Conservation (phyloP, 2,797 vertebrate genomes). For the Sebastes hopkinsi region DNA sequence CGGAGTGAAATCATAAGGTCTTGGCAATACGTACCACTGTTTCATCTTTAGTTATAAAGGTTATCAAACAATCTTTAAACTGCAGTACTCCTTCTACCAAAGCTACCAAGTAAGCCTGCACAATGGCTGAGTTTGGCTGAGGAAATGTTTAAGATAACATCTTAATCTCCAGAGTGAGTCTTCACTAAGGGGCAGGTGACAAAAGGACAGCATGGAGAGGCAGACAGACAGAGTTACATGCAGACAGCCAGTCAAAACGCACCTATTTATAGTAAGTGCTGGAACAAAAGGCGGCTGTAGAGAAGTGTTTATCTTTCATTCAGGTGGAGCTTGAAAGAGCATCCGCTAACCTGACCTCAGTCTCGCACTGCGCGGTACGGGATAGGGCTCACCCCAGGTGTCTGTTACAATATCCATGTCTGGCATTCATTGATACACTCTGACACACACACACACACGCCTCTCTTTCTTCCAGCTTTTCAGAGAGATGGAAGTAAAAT, state of each 20-base stretch:
- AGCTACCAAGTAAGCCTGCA: not conserved
- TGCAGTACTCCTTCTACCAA: not conserved
- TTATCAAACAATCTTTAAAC: not conserved
- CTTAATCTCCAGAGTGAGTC: slow-evolving; percentile 7
- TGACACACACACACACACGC: not conserved
- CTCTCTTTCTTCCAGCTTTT: slow-evolving; percentile 21
- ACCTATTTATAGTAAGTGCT: slow-evolving; percentile 62
- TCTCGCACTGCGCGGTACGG: slow-evolving; percentile 16
- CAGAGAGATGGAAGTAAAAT: slow-evolving; percentile 20
- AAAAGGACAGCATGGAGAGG: slow-evolving; percentile 9
- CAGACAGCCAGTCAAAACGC: slow-evolving; percentile 56
- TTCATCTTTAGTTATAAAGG: not conserved
- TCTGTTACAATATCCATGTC: slow-evolving; percentile 74
- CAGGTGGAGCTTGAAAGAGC: slow-evolving; percentile 69
- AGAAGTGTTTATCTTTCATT: slow-evolving; percentile 78
- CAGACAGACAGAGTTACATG: slow-evolving; percentile 38
- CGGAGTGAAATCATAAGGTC: not conserved
- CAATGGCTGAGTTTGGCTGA: not conserved
- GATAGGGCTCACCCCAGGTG: slow-evolving; percentile 53
- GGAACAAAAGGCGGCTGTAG: slow-evolving; percentile 57
- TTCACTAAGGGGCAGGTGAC: slow-evolving; percentile 41
- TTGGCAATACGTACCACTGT: not conserved
- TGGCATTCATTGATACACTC: slow-evolving; percentile 54
- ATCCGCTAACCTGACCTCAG: slow-evolving; percentile 59
- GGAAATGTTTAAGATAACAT: slow-evolving; percentile 33